phyloP scores from a whole-genome alignment of 2,888 invertebrate species.

The Parapristionchus giblindavisi region DNA sequence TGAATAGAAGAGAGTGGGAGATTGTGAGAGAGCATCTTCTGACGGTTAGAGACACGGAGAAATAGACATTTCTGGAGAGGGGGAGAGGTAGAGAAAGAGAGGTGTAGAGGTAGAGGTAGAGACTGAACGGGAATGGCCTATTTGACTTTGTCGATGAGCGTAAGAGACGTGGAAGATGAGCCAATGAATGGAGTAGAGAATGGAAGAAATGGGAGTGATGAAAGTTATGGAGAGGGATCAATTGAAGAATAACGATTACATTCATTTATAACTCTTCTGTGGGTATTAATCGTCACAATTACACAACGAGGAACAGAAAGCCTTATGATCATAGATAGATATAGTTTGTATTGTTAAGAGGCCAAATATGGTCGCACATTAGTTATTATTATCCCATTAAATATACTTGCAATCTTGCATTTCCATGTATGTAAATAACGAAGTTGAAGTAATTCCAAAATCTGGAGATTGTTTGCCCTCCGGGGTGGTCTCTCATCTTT shows the following conservation, averaged over 20 bases:
- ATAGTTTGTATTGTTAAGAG: no score
- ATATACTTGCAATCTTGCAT: no score
- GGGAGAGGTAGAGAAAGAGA: background rate
- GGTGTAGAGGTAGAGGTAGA: background rate
- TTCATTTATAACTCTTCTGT: no score
- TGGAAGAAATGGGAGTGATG: background rate
- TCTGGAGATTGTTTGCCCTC: no score
- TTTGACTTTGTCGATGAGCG: conserved; percentile 9
- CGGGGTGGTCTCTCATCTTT: no score
- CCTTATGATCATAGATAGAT: no score
- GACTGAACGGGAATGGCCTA: conserved; percentile 17
- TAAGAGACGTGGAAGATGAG: conserved; percentile 2
- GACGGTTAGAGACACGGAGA: background rate
- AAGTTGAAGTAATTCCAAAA: no score
- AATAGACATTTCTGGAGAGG: background rate
- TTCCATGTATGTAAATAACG: no score
- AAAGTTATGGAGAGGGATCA: background rate
- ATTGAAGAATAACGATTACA: background rate
- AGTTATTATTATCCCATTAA: no score
- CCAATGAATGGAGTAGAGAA: conserved; percentile 5
- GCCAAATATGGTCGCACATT: no score
- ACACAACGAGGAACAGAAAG: no score
- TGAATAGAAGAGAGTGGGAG: conserved; percentile 3
- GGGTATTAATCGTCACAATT: no score
- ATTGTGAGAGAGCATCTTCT: background rate